Percentiles rank a stretch among this genome's conserved stretches.
Conservation (phyloP, 2,113 vertebrate genomes). For the Trogon melanurus region DNA sequence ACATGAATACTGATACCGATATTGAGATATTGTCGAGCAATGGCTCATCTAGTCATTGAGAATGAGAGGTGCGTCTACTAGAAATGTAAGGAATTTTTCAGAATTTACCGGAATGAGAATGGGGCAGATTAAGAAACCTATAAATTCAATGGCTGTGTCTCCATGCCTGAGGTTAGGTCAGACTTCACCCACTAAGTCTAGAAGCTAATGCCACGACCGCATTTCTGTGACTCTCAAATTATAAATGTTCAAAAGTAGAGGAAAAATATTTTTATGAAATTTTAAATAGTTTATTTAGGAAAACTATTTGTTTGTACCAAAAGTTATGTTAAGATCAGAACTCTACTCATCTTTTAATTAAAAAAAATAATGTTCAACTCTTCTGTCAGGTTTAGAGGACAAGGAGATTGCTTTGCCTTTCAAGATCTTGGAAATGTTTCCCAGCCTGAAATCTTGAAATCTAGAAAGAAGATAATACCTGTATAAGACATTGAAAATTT, state of each 20-base stretch:
- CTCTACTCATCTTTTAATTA: not conserved
- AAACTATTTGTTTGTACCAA: not conserved
- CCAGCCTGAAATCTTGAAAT: not conserved
- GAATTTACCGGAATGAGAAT: not conserved
- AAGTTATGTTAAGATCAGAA: not conserved
- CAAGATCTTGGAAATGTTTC: not conserved
- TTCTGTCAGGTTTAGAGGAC: not conserved
- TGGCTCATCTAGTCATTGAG: rapidly evolving
- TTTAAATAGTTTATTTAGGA: not conserved
- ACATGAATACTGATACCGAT: not conserved
- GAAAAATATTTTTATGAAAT: not conserved
- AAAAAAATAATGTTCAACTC: not conserved
- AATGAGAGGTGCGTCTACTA: not conserved
- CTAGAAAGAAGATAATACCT: not conserved
- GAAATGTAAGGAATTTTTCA: not conserved
- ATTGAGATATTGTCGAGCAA: not conserved
- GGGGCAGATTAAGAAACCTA: not conserved
- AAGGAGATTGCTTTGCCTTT: not conserved
- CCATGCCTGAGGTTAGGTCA: not conserved
- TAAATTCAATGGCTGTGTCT: not conserved
- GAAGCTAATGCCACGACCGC: not conserved
- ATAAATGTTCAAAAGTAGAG: not conserved
- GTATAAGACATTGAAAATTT: not conserved
- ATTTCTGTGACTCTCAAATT: not conserved
- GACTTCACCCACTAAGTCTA: not conserved